Conservation (phyloP, 1,140 invertebrate genomes). For the Caenorhabditis elegans region WBcel235 BX284606.5:2571001-2571500, state of each 20-base stretch:
- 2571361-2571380: constrained; percentile 7
- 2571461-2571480: constrained; percentile 39
- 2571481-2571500: constrained; percentile 33
- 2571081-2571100: too few relatives aligned
- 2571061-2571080: too few relatives aligned
- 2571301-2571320: neutral
- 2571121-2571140: neutral
- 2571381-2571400: constrained; percentile 34
- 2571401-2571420: constrained; percentile 33
- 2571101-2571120: constrained; percentile 2
- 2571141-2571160: neutral
- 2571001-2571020: neutral
- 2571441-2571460: neutral
- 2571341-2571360: neutral
- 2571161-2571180: neutral
- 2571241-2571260: neutral
- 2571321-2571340: constrained; percentile 20
- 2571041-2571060: neutral
- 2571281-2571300: constrained; percentile 23
- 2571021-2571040: constrained; percentile 29
- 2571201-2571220: neutral
- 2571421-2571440: neutral
- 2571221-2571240: constrained; percentile 26
- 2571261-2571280: too few relatives aligned
- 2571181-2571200: constrained; percentile 6